These are phyloP conservation scores for Protobothrops mucrosquamatus DNA, from an alignment of 2,113 vertebrate genomes.

Conservation along the genomic window DNA sequence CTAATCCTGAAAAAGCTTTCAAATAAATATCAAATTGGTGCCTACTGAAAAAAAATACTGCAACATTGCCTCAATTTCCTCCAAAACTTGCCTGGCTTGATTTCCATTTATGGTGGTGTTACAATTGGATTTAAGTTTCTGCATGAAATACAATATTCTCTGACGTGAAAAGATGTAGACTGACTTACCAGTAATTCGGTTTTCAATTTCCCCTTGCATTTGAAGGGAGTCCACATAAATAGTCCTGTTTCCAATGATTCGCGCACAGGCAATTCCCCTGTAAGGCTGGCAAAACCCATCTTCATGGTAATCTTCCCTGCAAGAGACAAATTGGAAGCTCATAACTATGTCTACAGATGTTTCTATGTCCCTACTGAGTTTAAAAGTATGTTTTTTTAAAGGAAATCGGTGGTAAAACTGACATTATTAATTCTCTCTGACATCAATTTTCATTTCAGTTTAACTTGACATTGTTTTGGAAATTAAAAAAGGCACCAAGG, in stretches of 20 bases:
- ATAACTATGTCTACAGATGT: slow-evolving; percentile 16
- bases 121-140: neutral
- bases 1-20: neutral
- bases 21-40: neutral
- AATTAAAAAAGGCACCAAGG: neutral
- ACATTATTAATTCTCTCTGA: neutral
- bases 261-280: slow-evolving; percentile 92
- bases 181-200: slow-evolving; percentile 90
- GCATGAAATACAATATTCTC: neutral
- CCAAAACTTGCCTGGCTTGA: neutral
- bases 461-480: neutral
- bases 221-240: slow-evolving; percentile 97
- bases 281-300: slow-evolving; percentile 97
- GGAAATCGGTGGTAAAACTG: neutral
- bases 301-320: slow-evolving; percentile 79
- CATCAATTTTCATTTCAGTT: neutral
- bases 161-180: neutral
- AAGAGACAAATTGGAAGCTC: slow-evolving; percentile 53
- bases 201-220: slow-evolving; percentile 98
- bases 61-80: neutral
- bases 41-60: neutral
- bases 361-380: neutral
- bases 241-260: slow-evolving; percentile 94
- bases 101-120: neutral
- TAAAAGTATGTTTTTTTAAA: slow-evolving; percentile 13